These are phyloP conservation scores for Bradypodion ventrale DNA, from an alignment of 2,797 vertebrate species.

Conservation along the genomic window DNA sequence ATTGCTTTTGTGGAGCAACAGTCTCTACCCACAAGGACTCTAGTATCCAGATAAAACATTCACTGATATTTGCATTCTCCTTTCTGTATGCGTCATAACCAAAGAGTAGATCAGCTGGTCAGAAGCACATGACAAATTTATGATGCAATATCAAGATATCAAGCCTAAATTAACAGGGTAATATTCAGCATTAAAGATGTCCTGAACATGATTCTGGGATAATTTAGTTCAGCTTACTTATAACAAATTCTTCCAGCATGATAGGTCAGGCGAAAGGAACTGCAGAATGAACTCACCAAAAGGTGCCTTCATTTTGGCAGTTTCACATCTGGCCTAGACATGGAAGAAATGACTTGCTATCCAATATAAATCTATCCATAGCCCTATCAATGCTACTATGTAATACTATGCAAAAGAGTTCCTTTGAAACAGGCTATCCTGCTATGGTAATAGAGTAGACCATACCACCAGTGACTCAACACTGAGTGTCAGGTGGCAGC, in stretches of 20 bases:
- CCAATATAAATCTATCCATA: background rate
- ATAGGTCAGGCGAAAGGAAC: too few relatives aligned
- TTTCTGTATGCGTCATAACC: background rate
- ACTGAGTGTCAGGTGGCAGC: too few relatives aligned
- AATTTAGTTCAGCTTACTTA: background rate
- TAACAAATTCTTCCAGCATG: background rate
- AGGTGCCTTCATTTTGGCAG: too few relatives aligned
- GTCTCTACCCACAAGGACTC: conserved; percentile 10
- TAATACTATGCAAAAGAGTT: background rate
- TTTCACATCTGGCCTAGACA: too few relatives aligned
- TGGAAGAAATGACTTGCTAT: background rate
- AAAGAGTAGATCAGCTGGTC: conserved; percentile 6
- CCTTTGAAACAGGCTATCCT: background rate
- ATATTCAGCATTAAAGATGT: background rate
- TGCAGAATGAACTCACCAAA: too few relatives aligned
- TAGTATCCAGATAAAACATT: conserved; percentile 3
- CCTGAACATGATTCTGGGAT: background rate
- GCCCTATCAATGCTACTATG: background rate
- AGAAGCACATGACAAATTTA: background rate
- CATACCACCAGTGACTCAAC: too few relatives aligned
- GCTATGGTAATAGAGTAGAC: too few relatives aligned
- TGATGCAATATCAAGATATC: background rate
- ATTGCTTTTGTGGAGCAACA: background rate
- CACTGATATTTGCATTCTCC: background rate
- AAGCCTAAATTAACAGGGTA: background rate